A percentile compares a stretch with the other conserved stretches of the same genome.
These are phyloP conservation scores for Lordiphosa stackelbergi DNA, from an alignment of 1,140 invertebrate genomes.

Conservation along the genomic window DNA sequence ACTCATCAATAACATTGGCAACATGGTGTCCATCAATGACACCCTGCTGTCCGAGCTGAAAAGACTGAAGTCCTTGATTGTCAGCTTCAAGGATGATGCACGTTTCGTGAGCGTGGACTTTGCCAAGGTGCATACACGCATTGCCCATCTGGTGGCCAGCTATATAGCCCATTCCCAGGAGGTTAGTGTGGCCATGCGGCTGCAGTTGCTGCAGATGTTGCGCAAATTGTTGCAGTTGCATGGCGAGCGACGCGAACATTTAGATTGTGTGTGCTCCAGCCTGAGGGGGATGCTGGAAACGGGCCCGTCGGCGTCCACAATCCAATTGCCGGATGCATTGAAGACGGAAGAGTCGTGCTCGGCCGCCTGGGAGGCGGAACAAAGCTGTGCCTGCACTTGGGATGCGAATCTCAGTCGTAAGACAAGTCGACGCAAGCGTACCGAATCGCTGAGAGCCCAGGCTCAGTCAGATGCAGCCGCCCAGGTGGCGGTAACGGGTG, in stretches of 20 bases:
- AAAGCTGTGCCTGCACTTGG: slow-evolving; percentile 77
- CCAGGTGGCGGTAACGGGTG: background rate
- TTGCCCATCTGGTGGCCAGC: slow-evolving; percentile 81
- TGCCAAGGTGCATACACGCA: slow-evolving; percentile 80
- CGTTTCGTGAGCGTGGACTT: slow-evolving; percentile 81
- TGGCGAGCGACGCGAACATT: slow-evolving; percentile 53
- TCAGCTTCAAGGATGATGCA: slow-evolving; percentile 82
- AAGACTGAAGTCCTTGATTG: slow-evolving; percentile 82
- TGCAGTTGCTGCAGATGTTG: slow-evolving; percentile 52
- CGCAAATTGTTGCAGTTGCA: slow-evolving; percentile 25
- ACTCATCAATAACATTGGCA: slow-evolving; percentile 72
- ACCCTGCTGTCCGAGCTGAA: slow-evolving; percentile 81
- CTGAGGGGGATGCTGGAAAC: slow-evolving; percentile 44
- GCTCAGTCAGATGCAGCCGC: slow-evolving; percentile 9
- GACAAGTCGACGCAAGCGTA: slow-evolving; percentile 68
- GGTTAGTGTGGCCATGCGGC: slow-evolving; percentile 23
- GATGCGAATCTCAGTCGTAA: slow-evolving; percentile 73
- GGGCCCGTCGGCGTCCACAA: slow-evolving; percentile 9
- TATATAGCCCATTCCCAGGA: slow-evolving; percentile 72
- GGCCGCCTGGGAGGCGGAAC: slow-evolving; percentile 78
- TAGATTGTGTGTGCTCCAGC: slow-evolving; percentile 56
- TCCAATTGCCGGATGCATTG: slow-evolving; percentile 53
- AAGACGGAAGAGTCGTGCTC: slow-evolving; percentile 79
- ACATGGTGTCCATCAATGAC: slow-evolving; percentile 71
- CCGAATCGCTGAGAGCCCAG: slow-evolving; percentile 46